A percentile compares a stretch with the other conserved stretches of the same genome.
Evolutionary conservation across 2,888 invertebrate species (phyloP).

Genomic region (Uloborus plumipes): DNA sequence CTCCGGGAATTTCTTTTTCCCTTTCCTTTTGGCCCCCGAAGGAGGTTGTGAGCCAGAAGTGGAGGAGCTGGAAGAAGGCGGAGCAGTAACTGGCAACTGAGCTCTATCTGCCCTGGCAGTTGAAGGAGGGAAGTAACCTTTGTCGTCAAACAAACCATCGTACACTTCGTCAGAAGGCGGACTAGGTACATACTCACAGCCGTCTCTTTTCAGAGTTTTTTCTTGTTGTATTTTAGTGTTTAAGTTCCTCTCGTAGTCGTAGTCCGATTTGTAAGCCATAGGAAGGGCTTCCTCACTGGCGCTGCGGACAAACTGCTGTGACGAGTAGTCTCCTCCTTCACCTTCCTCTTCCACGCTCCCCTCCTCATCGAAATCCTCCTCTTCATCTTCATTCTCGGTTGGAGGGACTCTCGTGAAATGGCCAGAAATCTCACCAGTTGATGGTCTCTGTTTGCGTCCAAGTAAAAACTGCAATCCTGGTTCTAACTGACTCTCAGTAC

Average conservation of each 20-base stretch:
- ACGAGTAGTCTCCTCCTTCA: slow-evolving; percentile 50
- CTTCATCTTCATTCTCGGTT: slow-evolving; percentile 60
- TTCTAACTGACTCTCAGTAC: slow-evolving; percentile 67
- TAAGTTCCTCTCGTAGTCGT: slow-evolving; percentile 66
- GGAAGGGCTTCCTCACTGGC: slow-evolving; percentile 68
- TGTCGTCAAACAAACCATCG: slow-evolving; percentile 24
- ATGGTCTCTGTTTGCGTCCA: slow-evolving; percentile 26
- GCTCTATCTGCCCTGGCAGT: slow-evolving; percentile 23
- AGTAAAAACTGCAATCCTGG: slow-evolving; percentile 45
- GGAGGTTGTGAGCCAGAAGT: slow-evolving; percentile 64
- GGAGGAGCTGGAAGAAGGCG: slow-evolving; percentile 64
- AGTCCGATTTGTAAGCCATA: slow-evolving; percentile 65
- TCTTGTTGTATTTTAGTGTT: slow-evolving; percentile 65
- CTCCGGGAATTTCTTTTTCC: slow-evolving; percentile 66
- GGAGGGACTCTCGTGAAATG: slow-evolving; percentile 72
- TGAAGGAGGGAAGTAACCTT: slow-evolving; percentile 40
- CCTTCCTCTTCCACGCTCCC: slow-evolving; percentile 62
- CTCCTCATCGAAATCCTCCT: slow-evolving; percentile 66
- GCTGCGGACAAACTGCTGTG: slow-evolving; percentile 67
- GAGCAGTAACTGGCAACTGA: slow-evolving; percentile 31
- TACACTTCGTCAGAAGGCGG: slow-evolving; percentile 66
- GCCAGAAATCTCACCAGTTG: slow-evolving; percentile 72
- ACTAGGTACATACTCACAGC: slow-evolving; percentile 67
- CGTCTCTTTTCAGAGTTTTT: slow-evolving; percentile 66
- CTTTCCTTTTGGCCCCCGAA: slow-evolving; percentile 62